A percentile compares a stretch with the other conserved stretches of the same genome.
Conservation (phyloP, 2,888 invertebrate species). For the Dione juno region DNA sequence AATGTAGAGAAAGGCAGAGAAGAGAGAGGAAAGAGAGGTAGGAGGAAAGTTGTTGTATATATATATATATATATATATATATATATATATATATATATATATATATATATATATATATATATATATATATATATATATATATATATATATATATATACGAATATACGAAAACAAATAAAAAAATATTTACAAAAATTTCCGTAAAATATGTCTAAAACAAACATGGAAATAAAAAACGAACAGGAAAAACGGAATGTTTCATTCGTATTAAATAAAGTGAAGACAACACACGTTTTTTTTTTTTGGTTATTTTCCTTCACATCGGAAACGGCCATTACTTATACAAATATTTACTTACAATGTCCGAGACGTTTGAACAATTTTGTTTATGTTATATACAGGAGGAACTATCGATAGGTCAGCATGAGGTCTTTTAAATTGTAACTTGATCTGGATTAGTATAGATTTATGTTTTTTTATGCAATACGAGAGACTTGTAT, state of each 20-base stretch:
- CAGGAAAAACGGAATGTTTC: conserved; percentile 34
- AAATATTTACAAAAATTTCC: not conserved
- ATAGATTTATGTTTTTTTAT: not conserved
- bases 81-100: too few relatives aligned
- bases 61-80: too few relatives aligned
- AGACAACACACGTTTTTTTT: conserved; percentile 37
- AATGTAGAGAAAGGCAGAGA: too few relatives aligned
- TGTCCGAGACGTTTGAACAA: conserved; percentile 47
- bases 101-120: too few relatives aligned
- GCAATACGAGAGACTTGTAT: too few relatives aligned
- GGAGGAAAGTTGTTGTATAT: too few relatives aligned
- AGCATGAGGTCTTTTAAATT: not conserved
- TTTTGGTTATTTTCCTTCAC: conserved; percentile 35
- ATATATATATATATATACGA: too few relatives aligned
- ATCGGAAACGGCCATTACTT: conserved; percentile 63
- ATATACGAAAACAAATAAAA: not conserved
- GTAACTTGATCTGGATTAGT: not conserved
- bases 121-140: too few relatives aligned
- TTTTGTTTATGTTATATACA: conserved; percentile 26
- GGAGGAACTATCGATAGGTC: not conserved
- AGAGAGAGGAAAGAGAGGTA: too few relatives aligned
- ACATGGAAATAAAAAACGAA: conserved; percentile 13
- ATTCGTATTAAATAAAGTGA: conserved; percentile 33
- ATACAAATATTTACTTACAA: conserved; percentile 61
- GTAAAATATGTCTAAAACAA: not conserved